Evolutionary conservation across 2,888 invertebrate genomes (phyloP), one percentile per base, ranked within the genome.

Genomic region (Willowsia nigromaculata): DNA sequence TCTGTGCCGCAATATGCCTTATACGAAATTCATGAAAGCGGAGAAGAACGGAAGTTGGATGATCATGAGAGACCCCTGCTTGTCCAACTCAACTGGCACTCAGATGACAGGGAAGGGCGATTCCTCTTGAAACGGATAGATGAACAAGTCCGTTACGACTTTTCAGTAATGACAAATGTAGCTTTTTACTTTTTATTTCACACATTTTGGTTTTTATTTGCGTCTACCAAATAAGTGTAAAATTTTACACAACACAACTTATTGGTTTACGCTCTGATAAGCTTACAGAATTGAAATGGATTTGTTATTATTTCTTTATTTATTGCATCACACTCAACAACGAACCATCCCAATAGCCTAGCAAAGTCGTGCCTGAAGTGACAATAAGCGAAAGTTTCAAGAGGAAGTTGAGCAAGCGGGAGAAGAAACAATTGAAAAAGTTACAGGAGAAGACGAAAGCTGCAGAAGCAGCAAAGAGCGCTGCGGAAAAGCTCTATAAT

Each of bases 51-150:
- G 90, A 96, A 96, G 93, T 95, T 99, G 93, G 96, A 96, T 92
- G 96, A 97, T 27, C 97, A 98, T 93, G 99, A 99, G 95, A 97
- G 98, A 94, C 99, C 99, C 0, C 95, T 99, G 90, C 95, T 99
- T 90, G 99, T 99, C 88, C 99, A 99, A 94, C 95, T 99, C 86
- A 99, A 99, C 95, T 99, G 99, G 99, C 99, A 99, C 94, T 98
- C 98, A 89, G 99, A 99, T 94, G 99, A 99, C 94, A 95, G 99
- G 82, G 99, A 99, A 94, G 99, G 99, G 37, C 95, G 99, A 90
- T 99, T 99, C 94, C 95, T 99, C 92, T 95, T 99, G 88, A 96
- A 98, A 94, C 96, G 97, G 94, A 96, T 97, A 93, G 97, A 97
- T 93, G 97, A 97, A 93, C 97, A 97, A 94, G 97, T 97, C 93